Evolutionary conservation across 1,140 invertebrate species (phyloP).

Genomic region (Adoxophyes honmai): DNA sequence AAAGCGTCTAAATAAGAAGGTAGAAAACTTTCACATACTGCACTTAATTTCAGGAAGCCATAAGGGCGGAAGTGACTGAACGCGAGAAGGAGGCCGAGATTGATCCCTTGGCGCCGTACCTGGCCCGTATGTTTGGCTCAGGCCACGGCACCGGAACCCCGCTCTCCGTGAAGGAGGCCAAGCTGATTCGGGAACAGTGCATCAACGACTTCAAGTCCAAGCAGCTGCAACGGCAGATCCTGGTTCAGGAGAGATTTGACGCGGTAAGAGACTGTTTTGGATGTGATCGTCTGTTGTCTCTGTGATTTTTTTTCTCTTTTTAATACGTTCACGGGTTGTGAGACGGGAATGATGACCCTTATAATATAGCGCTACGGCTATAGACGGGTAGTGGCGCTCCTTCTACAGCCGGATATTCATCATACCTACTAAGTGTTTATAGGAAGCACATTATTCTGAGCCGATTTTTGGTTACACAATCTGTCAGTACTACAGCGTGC

Average conservation of each 20-base stretch:
- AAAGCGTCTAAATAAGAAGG: no score
- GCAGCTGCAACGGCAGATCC: constrained; percentile 57
- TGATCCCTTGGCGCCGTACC: constrained; percentile 69
- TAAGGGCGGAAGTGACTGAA: constrained; percentile 64
- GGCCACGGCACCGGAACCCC: constrained; percentile 39
- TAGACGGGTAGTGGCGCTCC: no score
- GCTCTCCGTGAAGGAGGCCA: constrained; percentile 48
- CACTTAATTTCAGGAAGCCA: constrained; percentile 39
- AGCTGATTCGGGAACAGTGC: constrained; percentile 60
- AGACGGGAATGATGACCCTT: no score
- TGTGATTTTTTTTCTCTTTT: no score
- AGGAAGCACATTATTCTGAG: no score
- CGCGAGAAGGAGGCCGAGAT: constrained; percentile 70
- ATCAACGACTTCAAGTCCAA: constrained; percentile 69
- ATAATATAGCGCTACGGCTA: no score
- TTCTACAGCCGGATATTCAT: no score
- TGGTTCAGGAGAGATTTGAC: constrained; percentile 69
- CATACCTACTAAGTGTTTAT: no score
- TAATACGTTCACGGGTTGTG: no score
- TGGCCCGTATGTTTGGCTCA: constrained; percentile 62
- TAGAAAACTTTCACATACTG: no score
- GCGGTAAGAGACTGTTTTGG: constrained; percentile 37
- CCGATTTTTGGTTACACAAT: no score
- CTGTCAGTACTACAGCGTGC: no score
- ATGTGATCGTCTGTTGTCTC: constrained; percentile 2